A percentile compares a stretch with the other conserved stretches of the same genome.
phyloP scores from a whole-genome alignment of 2,888 invertebrate species.

The Melinopterus prodromus region DNA sequence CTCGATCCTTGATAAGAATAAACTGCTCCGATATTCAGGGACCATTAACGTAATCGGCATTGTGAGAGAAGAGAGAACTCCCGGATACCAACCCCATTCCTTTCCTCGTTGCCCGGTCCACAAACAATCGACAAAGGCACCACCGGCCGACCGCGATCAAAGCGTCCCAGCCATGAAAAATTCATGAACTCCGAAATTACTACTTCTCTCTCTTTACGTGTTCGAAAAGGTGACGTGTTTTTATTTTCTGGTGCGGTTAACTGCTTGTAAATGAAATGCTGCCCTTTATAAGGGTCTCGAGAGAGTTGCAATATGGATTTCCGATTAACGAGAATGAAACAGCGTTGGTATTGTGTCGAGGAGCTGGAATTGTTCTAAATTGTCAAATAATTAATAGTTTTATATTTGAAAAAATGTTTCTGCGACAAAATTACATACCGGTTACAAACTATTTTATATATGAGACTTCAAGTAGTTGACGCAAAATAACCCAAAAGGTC shows the following conservation, averaged over 20 bases:
- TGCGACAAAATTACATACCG: no score
- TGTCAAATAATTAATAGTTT: no score
- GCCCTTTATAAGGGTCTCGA: no score
- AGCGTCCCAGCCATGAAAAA: neutral
- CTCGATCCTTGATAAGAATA: constrained; percentile 4
- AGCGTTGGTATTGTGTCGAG: no score
- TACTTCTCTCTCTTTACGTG: neutral
- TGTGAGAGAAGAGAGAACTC: neutral
- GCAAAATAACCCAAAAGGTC: no score
- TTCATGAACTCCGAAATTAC: neutral
- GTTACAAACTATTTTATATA: no score
- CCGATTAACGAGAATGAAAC: no score
- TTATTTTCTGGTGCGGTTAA: neutral
- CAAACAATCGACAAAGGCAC: constrained; percentile 4
- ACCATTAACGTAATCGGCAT: neutral
- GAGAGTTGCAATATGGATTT: no score
- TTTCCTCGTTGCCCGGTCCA: neutral
- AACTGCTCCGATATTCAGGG: neutral
- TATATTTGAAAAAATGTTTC: no score
- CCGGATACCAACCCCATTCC: neutral
- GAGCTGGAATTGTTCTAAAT: no score
- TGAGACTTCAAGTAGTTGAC: no score
- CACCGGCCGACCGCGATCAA: neutral
- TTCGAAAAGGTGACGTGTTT: neutral
- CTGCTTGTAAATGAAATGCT: neutral